Base-by-base conservation (phyloP, 1,140 invertebrate species). In the Melipona quadrifasciata region DNA sequence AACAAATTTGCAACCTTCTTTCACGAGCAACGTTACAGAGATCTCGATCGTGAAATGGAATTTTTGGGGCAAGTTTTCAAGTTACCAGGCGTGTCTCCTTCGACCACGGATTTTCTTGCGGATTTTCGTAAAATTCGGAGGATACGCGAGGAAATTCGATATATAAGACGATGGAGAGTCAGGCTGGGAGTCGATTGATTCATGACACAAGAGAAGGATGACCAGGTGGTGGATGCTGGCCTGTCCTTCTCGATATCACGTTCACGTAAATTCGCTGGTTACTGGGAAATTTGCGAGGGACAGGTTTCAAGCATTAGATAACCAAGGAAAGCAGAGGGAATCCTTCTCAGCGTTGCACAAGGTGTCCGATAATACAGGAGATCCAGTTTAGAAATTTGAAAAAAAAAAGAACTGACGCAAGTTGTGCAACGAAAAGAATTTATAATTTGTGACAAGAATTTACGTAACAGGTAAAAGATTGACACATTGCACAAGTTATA, bases 251-350 rank as follows among this genome's bases (percentile, higher is more conserved):
- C 27, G 55, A 21, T 61, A n/a, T 76, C 61, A 55, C 64, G 64
- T 67, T 67, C n/a, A 53, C 47, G 76, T 64, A 78, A 67, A 78
- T 78, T 65, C 76, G 27, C 53, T 34, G 58, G 47, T 53, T 78
- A 12, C 8, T 21, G 39, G 34, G 47, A 67, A 51, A 78, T 78
- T 78, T 78, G 10, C n/a, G 5, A 65, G 6, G 76, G 21, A 34
- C 39, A 21, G 55, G 21, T 21, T 57, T 11, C 73, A 10, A 14
- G 27, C 10, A 55, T 67, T 21, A 11, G 24, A 3, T 24, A 27
- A 5, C 24, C 61, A 53, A n/a, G 34, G 47, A 19, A 53, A 17
- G 39, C 57, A 6, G 57, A 24, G 24, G n/a, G 5, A 76, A 19
- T 64, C 71, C 10, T n/a, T 61, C n/a, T 61, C 24, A 5, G 24